Evolutionary conservation across 2,888 invertebrate species (phyloP), one percentile per base, ranked within the genome.

Genomic region (Drosophila kokeensis): DNA sequence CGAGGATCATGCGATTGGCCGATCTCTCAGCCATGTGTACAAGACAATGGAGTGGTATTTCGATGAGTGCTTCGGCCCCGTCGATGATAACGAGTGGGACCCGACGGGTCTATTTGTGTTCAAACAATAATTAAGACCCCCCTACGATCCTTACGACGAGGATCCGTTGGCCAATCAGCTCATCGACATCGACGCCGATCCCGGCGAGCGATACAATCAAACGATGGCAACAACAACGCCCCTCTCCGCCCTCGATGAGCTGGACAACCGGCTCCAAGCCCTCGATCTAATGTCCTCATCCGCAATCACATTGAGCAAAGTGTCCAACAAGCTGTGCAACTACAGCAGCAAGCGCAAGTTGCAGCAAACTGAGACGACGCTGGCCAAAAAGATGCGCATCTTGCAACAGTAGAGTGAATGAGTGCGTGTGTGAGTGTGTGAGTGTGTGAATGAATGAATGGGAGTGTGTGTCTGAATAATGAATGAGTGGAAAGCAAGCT

Each of bases 1-100:
- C 92, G 97, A 97, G 92, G 96, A 96, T 38, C 97, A 98, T 92
- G 94, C 94, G 50, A 95, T 98, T 89, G 94, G 94, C 73, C 95
- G 96, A 55, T 96, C 97, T 0, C 94, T 95, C 58, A 94, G 96
- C 63, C 98, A 98, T 92, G 94, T 98, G 66, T 97, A 97, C 93
- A 95, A 95, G 89, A 96, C 97, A 13, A 96, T 98, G 95, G 97
- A 98, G 92, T 95, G 96, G 91, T 98, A 97, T 93, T 95, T 98
- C 91, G 96, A 97, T 92, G 96, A 97, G 72, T 96, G 96, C 90
- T 97, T 97, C 91, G 96, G 96, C 0, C 95, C 95, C 1, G 94
- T 95, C 27, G 95, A 96, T 71, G 94, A 95, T 68, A 95, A 95
- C 27, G 96, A 96, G 90, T 96, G 96, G 96, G 96, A 96, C 92